phyloP scores from a whole-genome alignment of 2,113 vertebrate genomes.

The Trogon melanurus region DNA sequence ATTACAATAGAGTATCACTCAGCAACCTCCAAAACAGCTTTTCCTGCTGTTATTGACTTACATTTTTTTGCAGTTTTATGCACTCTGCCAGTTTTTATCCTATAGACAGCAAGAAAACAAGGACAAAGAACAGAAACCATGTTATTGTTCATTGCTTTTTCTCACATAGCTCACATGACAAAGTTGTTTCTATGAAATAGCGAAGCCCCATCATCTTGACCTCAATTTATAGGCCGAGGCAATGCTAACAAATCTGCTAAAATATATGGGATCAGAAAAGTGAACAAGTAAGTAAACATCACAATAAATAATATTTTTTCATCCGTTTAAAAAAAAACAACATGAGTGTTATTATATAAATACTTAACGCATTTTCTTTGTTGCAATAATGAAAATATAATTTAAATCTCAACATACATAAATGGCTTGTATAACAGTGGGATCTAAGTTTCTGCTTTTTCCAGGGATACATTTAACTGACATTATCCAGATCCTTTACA shows the following conservation, averaged over 20 bases:
- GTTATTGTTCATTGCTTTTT: background rate
- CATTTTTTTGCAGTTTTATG: background rate
- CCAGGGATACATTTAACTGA: background rate
- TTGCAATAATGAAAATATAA: background rate
- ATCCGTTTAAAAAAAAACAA: background rate
- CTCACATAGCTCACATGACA: background rate
- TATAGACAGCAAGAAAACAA: background rate
- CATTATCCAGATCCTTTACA: background rate
- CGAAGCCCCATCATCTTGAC: background rate
- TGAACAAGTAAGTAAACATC: background rate
- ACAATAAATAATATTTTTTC: background rate
- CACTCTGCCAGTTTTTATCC: background rate
- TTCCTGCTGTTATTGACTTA: background rate
- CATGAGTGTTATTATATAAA: background rate
- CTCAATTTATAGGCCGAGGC: background rate
- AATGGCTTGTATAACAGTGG: background rate
- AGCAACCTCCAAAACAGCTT: background rate
- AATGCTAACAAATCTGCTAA: background rate
- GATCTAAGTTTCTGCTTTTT: background rate
- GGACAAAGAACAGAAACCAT: background rate
- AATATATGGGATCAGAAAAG: background rate
- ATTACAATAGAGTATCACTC: background rate
- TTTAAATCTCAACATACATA: background rate
- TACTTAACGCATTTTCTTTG: constrained; percentile 4
- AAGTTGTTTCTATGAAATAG: background rate